Base-by-base conservation (phyloP, 2,113 vertebrate species). In the Nothoprocta pentlandii region DNA sequence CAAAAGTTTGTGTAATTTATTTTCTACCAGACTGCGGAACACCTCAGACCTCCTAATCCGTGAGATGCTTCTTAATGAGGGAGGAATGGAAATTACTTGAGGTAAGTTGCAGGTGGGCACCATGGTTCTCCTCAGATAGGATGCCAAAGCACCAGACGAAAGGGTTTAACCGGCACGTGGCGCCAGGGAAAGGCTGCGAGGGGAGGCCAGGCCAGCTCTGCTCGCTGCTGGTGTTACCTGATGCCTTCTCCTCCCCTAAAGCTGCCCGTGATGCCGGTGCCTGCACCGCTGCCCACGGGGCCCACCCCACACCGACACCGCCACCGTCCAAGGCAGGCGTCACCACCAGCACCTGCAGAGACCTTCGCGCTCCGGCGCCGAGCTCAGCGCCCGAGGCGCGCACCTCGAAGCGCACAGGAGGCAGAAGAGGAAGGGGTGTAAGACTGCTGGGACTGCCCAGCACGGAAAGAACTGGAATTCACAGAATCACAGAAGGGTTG, bases 391-490 rank as follows among this genome's bases (percentile, higher is more conserved):
- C 17, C 49, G 1, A 10, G 44, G 22, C 54, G 2, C 6, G 10
- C 28, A 2, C 19, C 28, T 10, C 1, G 0, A 6, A 41, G 23
- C 8, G 10, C 22, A 2, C 41, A 11, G 23, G 20, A 4, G 1
- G 68, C 1, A 0, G 64, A 16, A 16, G 30, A 26, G 9, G 39
- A 10, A 25, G 54, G 30, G 12, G 3, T 1, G 4, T 0, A 0
- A 22, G 8, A 22, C 36, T 47, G 51, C 61, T 16, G 14, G 56
- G 56, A 4, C 53, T 26, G n/a, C 51, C 62, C 0, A 2, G 2
- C 42, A 4, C 0, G 0, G 28, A 53, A 9, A 22, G 47, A 16
- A 54, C 12, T 4, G 36, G 36, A 39, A 39, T 39, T 39, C 36
- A 39, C 36, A 39, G 36, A 39, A 39, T 39, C 36, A 39, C 36